Percentiles rank a stretch among this genome's conserved stretches.
These are phyloP conservation scores for Metridium senile DNA, from an alignment of 92 coral and sea anemone species.

Conservation along the genomic window DNA sequence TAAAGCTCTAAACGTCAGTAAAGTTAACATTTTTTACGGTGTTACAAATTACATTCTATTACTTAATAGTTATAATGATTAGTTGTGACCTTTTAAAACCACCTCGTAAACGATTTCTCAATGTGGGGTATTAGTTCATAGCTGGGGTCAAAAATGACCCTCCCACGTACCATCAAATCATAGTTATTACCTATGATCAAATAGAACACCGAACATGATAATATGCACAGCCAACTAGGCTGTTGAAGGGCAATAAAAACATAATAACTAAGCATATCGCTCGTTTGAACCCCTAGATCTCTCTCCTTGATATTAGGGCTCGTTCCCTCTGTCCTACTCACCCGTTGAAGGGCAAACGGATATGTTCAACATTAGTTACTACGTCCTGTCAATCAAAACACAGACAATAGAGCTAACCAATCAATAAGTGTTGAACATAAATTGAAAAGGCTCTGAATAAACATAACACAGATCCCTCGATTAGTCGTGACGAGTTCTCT, in stretches of 20 bases:
- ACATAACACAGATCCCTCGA: constrained; percentile 27
- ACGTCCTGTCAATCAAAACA: constrained; percentile 24
- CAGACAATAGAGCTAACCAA: constrained; percentile 52
- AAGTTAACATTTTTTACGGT: too few relatives aligned
- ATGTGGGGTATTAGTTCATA: neutral
- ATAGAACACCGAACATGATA: neutral
- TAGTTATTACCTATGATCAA: too few relatives aligned
- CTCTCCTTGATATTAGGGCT: neutral
- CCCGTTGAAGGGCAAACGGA: constrained; percentile 16
- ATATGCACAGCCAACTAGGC: too few relatives aligned
- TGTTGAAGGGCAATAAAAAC: neutral
- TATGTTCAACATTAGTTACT: constrained; percentile 19
- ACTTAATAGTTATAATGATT: too few relatives aligned
- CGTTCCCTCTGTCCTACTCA: neutral
- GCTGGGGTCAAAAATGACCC: neutral
- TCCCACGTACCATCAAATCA: neutral
- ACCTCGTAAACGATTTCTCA: too few relatives aligned
- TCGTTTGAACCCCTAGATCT: too few relatives aligned
- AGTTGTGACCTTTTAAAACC: too few relatives aligned
- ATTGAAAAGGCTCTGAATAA: constrained; percentile 22
- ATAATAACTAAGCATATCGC: too few relatives aligned
- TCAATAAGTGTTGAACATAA: constrained; percentile 29
- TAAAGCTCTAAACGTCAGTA: too few relatives aligned
- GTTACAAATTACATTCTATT: too few relatives aligned
- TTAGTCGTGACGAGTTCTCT: constrained; percentile 18